Evolutionary conservation across 2,888 invertebrate genomes (phyloP).

Genomic region (Alviniconcha strummeri): DNA sequence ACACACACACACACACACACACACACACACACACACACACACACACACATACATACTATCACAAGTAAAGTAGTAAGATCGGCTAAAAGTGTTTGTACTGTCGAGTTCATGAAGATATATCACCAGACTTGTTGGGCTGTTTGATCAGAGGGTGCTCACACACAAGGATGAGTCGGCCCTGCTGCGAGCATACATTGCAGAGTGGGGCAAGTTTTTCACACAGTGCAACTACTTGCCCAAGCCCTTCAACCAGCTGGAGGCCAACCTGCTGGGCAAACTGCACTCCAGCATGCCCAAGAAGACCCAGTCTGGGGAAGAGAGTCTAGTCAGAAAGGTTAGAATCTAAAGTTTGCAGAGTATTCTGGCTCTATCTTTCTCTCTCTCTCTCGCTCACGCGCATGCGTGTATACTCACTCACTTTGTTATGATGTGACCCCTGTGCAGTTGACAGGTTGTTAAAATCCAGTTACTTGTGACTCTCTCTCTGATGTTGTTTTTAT

Average conservation of each 20-base stretch:
- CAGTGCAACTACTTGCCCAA: constrained; percentile 98
- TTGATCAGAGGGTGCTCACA: constrained; percentile 83
- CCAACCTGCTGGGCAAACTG: constrained; percentile 85
- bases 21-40: background rate
- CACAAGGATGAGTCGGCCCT: constrained; percentile 96
- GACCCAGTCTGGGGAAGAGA: constrained; percentile 84
- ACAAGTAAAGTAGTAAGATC: too few species aligned
- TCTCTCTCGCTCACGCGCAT: background rate
- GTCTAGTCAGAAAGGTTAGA: constrained; percentile 86
- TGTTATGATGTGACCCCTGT: too few species aligned
- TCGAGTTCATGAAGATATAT: too few species aligned
- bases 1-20: background rate
- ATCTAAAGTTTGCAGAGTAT: constrained; percentile 27
- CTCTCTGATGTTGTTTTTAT: too few species aligned
- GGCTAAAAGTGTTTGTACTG: too few species aligned
- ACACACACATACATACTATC: background rate
- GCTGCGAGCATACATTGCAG: constrained; percentile 95
- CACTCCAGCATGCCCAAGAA: constrained; percentile 75
- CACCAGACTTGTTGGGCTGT: too few species aligned
- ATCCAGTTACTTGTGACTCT: too few species aligned
- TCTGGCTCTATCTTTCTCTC: background rate
- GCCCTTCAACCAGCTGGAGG: constrained; percentile 94
- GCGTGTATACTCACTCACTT: too few species aligned
- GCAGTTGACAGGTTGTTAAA: too few species aligned
- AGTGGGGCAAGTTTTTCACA: constrained; percentile 98